A percentile compares a stretch with the other conserved stretches of the same genome.
Evolutionary conservation across 2,113 vertebrate genomes (phyloP).

Genomic region (Pogonocichla stellata): DNA sequence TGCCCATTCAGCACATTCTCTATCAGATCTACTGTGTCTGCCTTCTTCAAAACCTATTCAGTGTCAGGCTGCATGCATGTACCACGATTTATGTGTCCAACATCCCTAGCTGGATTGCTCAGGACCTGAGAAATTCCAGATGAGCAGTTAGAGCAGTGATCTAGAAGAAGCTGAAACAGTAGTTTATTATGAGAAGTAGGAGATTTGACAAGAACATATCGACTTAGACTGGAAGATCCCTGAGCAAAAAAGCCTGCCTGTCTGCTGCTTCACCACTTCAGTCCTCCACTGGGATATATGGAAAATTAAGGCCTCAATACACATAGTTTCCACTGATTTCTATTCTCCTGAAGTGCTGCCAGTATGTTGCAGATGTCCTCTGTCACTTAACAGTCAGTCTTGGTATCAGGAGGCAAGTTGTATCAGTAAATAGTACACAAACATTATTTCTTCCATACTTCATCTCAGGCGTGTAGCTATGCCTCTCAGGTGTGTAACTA

Average conservation of each 20-base stretch:
- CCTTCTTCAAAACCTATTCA: background rate
- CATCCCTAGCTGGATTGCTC: background rate
- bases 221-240: background rate
- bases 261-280: background rate
- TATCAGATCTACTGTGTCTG: rapidly evolving
- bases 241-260: background rate
- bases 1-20: background rate
- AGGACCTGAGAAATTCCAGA: background rate
- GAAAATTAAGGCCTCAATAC: background rate
- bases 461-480: background rate
- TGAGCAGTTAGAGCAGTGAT: rapidly evolving
- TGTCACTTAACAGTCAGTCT: background rate
- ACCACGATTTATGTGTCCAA: background rate
- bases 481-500: background rate
- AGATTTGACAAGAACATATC: background rate
- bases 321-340: background rate
- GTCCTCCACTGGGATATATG: background rate
- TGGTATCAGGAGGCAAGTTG: background rate
- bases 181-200: background rate
- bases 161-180: background rate
- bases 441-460: background rate
- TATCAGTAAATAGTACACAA: background rate
- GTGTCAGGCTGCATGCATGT: background rate
- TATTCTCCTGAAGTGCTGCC: background rate
- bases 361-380: background rate